These are phyloP conservation scores for Panurus biarmicus DNA, from an alignment of 2,113 vertebrate species.

Conservation along the genomic window DNA sequence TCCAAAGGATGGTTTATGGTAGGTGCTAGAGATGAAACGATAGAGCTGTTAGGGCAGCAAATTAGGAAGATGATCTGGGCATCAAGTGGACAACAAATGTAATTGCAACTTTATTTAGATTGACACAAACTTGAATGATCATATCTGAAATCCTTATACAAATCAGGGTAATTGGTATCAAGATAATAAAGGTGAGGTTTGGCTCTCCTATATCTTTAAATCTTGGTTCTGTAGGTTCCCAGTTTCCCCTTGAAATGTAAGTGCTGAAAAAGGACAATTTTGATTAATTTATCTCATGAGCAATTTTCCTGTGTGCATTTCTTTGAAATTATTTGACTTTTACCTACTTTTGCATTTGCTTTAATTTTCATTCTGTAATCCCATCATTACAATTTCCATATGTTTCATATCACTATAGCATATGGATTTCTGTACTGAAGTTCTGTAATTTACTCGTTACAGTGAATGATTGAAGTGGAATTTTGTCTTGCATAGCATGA, in stretches of 20 bases:
- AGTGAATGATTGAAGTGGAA: neutral
- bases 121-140: neutral
- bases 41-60: neutral
- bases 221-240: neutral
- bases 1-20: neutral
- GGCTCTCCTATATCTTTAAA: neutral
- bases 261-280: neutral
- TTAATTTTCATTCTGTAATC: constrained; percentile 7
- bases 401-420: neutral
- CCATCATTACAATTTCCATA: neutral
- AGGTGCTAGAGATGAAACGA: neutral
- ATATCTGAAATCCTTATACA: neutral
- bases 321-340: neutral
- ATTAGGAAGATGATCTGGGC: neutral
- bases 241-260: neutral
- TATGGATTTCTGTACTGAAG: neutral
- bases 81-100: neutral
- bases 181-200: neutral
- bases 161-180: neutral
- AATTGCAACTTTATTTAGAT: neutral
- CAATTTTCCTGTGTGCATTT: neutral
- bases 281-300: neutral
- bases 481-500: neutral
- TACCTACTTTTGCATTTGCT: neutral
- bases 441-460: neutral